Evolutionary conservation across 2,113 vertebrate genomes (phyloP).

Genomic region (Thryonomys swinderianus): DNA sequence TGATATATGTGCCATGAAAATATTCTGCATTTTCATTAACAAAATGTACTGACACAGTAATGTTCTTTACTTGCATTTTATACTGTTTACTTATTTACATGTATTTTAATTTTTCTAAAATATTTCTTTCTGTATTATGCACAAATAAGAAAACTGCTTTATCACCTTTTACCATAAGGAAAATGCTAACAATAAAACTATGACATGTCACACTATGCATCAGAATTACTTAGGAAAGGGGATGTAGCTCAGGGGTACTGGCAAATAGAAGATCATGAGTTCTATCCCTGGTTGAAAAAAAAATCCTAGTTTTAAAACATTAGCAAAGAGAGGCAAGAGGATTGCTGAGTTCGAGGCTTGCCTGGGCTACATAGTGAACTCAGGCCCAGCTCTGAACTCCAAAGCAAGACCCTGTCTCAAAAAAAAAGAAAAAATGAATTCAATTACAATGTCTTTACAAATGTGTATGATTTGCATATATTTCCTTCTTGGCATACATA

Average conservation of each 20-base stretch:
- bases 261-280: too few relatives aligned
- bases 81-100: background rate
- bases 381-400: too few relatives aligned
- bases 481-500: background rate
- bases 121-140: background rate
- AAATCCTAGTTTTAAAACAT: too few relatives aligned
- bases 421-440: background rate
- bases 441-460: background rate
- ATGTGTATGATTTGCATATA: background rate
- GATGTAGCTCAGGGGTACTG: too few relatives aligned
- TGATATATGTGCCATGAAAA: constrained; percentile 71
- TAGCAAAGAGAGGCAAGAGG: too few relatives aligned
- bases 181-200: background rate
- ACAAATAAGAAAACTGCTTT: background rate
- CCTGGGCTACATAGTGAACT: too few relatives aligned
- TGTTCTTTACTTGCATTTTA: background rate
- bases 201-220: background rate
- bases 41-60: background rate
- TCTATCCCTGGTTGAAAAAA: too few relatives aligned
- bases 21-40: constrained; percentile 13
- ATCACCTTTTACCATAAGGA: background rate
- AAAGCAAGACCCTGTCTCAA: too few relatives aligned
- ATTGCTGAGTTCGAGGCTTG: too few relatives aligned
- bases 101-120: background rate
- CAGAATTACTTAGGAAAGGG: background rate